These are phyloP conservation scores for Apis laboriosa DNA, from an alignment of 1,140 invertebrate species.

Conservation along the genomic window DNA sequence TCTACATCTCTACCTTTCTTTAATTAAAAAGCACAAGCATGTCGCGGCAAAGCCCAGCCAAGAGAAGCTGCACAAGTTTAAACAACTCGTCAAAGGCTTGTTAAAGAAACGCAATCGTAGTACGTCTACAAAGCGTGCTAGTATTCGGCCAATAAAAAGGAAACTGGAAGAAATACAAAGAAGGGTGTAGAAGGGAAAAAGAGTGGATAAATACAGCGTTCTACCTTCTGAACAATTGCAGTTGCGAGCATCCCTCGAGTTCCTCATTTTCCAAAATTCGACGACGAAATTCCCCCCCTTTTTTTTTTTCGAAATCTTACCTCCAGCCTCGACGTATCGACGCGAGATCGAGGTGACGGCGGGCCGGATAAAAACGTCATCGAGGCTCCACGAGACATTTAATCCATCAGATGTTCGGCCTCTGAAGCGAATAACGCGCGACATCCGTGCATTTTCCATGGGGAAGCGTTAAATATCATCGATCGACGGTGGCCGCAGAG, in stretches of 20 bases:
- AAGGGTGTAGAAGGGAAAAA: no score
- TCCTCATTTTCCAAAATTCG: background rate
- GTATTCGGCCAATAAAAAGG: background rate
- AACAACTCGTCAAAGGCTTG: background rate
- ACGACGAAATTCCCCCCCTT: background rate
- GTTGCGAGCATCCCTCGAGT: background rate
- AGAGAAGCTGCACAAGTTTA: background rate
- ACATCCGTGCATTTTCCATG: slow-evolving; percentile 54
- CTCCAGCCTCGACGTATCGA: background rate
- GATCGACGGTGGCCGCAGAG: slow-evolving; percentile 38
- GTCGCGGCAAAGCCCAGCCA: background rate
- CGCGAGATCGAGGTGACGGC: no score
- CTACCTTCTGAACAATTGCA: background rate
- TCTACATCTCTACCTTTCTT: background rate
- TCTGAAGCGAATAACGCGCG: slow-evolving; percentile 52
- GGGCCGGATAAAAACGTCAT: slow-evolving; percentile 3
- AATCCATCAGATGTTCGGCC: background rate
- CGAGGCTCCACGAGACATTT: background rate
- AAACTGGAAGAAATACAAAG: background rate
- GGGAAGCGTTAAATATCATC: slow-evolving; percentile 55
- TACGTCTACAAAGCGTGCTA: background rate
- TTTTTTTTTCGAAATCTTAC: slow-evolving; percentile 1
- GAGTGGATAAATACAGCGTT: no score
- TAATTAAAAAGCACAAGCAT: background rate
- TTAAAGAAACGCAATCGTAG: background rate